Base-by-base conservation (phyloP, 2,797 vertebrate species). In the Myotis findleyi region DNA sequence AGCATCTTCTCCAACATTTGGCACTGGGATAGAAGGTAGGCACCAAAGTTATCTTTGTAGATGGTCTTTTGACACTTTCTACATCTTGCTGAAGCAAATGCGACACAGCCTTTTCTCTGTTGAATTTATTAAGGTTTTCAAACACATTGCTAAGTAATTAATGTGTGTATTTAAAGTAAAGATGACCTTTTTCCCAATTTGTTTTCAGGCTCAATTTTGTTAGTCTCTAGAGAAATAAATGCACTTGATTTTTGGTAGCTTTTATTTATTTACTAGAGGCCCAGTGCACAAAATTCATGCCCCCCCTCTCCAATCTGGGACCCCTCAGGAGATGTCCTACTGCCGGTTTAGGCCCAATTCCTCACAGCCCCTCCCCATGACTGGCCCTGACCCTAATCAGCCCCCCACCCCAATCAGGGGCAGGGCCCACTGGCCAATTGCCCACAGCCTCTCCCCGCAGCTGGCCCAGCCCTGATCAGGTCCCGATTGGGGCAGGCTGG, bases 121-220 rank as follows among this genome's bases (percentile, higher is more conserved):
- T 85, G 36, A 79, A 64, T 36, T 38, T 90, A 72, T 7, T 44
- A 85, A 90, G 23, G 16, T 94, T 64, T 64, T 0, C 57, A 10
- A 47, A 84, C 23, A 30, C n/a, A 77, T n/a, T 73, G 30, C 14
- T 89, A 59, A 14, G 6, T 71, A 53, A 76, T 76, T 89, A 83
- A 51, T 0, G 8, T 41, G 49, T 33, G 2, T 12, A 51, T 53
- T 94, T 71, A 79, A 89, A 79, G 8, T 72, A 41, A 77, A 64
- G 33, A 33, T 53, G 53, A 41, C 6, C 44, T 84, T 83, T 51
- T 53, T 18, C 64, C 33, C 3, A 9, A 21, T 71, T 44, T 71
- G 51, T 85, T 84, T 94, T 79, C 44, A 21, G 2, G 36, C 8
- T 85, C 21, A 53, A 18, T 79, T 89, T 62, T 49, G 18, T 84